Conservation (phyloP, 2,888 invertebrate species). For the Apodemia duryi region DNA sequence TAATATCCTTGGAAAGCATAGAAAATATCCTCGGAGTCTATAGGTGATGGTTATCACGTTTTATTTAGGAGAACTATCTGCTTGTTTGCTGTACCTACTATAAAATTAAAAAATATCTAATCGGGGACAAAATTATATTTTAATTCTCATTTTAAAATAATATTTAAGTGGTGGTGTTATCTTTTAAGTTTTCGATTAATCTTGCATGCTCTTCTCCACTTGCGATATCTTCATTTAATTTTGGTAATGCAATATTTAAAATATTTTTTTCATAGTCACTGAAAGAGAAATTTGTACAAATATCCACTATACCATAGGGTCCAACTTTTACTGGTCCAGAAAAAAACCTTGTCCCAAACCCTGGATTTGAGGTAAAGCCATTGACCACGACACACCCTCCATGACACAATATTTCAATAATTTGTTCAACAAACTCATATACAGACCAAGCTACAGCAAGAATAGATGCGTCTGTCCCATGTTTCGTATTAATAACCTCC, state of each 20-base stretch:
- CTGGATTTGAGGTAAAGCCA: constrained; percentile 49
- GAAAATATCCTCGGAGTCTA: too few relatives aligned
- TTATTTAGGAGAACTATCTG: too few relatives aligned
- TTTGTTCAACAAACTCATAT: constrained; percentile 47
- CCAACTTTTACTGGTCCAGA: constrained; percentile 52
- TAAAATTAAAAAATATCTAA: background rate
- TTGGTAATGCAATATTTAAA: constrained; percentile 39
- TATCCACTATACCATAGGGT: constrained; percentile 42
- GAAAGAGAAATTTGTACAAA: constrained; percentile 41
- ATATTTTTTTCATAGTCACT: constrained; percentile 46
- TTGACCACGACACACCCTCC: constrained; percentile 45
- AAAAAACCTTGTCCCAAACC: constrained; percentile 56
- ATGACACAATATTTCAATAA: constrained; percentile 43
- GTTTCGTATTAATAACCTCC: constrained; percentile 47
- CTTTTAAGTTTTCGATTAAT: constrained; percentile 35
- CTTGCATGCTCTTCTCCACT: constrained; percentile 48
- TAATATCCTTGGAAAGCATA: too few relatives aligned
- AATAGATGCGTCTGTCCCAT: constrained; percentile 45
- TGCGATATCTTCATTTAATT: constrained; percentile 46
- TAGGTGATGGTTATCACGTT: too few relatives aligned
- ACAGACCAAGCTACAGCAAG: constrained; percentile 53
- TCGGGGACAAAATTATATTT: background rate
- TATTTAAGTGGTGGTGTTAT: background rate
- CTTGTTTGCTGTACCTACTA: too few relatives aligned
- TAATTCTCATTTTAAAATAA: background rate